phyloP scores from a whole-genome alignment of 1,140 invertebrate species.

The Zophobas atratus region DNA sequence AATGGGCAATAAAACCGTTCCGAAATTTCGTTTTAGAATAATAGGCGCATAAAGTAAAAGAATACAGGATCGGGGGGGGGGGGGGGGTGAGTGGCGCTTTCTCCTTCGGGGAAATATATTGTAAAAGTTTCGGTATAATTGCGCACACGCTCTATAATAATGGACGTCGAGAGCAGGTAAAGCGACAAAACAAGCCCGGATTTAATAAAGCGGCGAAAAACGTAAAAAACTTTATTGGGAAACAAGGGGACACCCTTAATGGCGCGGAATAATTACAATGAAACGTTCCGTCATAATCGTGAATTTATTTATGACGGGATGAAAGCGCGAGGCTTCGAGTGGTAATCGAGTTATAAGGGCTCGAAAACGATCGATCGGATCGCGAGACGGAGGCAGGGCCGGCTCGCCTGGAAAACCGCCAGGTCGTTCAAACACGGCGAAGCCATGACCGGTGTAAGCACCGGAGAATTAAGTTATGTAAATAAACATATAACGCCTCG shows the following conservation, averaged over 20 bases:
- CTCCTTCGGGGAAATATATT: slow-evolving; percentile 10
- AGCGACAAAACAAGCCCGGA: background rate
- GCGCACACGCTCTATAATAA: slow-evolving; percentile 1
- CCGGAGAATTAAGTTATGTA: no score
- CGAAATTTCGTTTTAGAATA: slow-evolving; percentile 24
- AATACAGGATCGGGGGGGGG: slow-evolving; percentile 8
- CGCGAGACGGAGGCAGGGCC: no score
- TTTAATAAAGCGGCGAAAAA: background rate
- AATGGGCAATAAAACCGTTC: slow-evolving; percentile 1
- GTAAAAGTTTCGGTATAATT: slow-evolving; percentile 29
- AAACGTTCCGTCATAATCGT: background rate
- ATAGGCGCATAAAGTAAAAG: slow-evolving; percentile 27
- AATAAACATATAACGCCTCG: no score
- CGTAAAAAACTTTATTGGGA: background rate
- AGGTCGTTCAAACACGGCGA: no score
- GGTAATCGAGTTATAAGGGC: no score
- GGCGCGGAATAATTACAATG: slow-evolving; percentile 4
- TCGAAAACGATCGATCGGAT: no score
- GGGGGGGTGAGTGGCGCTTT: background rate
- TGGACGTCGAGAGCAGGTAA: slow-evolving; percentile 2
- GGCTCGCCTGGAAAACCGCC: no score
- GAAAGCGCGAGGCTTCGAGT: background rate
- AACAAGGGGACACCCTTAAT: background rate
- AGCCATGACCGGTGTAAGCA: no score
- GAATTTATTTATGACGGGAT: background rate